Percentiles rank a stretch among this genome's conserved stretches.
Conservation (phyloP, 2,888 invertebrate species). For the Lomographa bimaculata region DNA sequence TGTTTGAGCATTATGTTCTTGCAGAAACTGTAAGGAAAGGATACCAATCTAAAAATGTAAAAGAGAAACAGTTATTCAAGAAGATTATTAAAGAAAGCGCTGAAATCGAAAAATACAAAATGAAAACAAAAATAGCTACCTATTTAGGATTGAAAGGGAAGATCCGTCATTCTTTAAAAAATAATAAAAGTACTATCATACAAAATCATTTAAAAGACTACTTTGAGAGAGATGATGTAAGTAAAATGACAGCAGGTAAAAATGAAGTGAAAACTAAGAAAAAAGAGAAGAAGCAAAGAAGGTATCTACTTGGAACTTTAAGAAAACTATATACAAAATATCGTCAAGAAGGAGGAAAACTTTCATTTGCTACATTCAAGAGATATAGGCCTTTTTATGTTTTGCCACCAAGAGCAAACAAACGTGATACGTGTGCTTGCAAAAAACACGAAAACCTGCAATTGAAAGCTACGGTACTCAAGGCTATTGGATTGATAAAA, state of each 20-base stretch:
- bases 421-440: conserved; percentile 3
- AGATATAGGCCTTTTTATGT: conserved; percentile 6
- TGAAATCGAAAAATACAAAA: too few species aligned
- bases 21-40: too few species aligned
- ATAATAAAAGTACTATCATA: too few species aligned
- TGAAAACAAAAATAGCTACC: too few species aligned
- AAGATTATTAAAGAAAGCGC: too few species aligned
- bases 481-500: neutral
- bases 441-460: conserved; percentile 3
- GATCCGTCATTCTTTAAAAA: too few species aligned
- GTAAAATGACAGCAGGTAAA: conserved; percentile 4
- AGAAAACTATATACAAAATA: conserved; percentile 2
- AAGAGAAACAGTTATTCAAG: too few species aligned
- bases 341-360: conserved; percentile 2
- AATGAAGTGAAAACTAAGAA: neutral
- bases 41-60: too few species aligned
- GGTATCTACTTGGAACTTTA: conserved; percentile 4
- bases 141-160: too few species aligned
- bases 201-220: too few species aligned
- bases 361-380: neutral
- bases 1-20: too few species aligned
- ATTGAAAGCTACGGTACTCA: neutral
- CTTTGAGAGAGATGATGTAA: conserved; percentile 4
- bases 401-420: neutral
- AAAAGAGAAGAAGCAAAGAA: conserved; percentile 1